Percentiles rank a stretch among this genome's conserved stretches.
phyloP scores from a whole-genome alignment of 2,797 vertebrate species.

The Cheirogaleus major region DNA sequence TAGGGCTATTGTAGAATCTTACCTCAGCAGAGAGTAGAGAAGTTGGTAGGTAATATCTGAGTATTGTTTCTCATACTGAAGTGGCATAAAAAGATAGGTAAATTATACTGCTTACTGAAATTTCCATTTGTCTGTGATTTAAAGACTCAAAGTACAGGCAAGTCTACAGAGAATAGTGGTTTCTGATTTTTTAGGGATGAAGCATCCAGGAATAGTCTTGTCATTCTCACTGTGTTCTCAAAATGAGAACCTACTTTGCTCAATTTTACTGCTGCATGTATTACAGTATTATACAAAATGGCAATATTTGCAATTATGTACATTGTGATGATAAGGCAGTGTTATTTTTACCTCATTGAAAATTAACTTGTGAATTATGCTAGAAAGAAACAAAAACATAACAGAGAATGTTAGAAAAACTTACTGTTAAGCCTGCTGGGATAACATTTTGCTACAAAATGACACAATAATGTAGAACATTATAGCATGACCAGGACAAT shows the following conservation, averaged over 20 bases:
- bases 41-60: background rate
- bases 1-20: background rate
- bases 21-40: background rate
- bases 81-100: background rate
- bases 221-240: background rate
- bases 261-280: background rate
- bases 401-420: background rate
- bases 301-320: background rate
- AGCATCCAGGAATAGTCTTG: background rate
- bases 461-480: conserved; percentile 38
- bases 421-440: background rate
- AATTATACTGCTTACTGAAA: background rate
- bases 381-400: conserved; percentile 36
- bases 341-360: background rate
- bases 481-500: background rate
- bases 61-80: background rate
- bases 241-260: background rate
- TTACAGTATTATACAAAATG: background rate
- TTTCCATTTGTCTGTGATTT: background rate
- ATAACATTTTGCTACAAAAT: conserved; percentile 38
- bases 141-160: background rate
- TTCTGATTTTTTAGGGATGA: background rate
- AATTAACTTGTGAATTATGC: background rate
- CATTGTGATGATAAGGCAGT: background rate
- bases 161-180: background rate